Base-by-base conservation (phyloP, 2,113 vertebrate species). In the Theropithecus gelada region DNA sequence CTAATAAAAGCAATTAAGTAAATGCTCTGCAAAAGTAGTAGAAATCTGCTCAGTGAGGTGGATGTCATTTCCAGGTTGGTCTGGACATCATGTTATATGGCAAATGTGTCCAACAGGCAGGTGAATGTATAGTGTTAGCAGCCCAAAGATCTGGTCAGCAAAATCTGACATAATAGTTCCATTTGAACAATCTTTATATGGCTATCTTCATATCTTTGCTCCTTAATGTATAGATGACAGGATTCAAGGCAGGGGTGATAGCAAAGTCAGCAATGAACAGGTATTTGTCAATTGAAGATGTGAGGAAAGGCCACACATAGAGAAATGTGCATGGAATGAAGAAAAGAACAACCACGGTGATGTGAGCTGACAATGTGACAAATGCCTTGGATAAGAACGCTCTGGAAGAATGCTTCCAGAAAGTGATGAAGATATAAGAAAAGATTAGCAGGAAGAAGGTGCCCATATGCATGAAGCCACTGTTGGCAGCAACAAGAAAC, bases 161-260 rank as follows among this genome's bases (percentile, higher is more conserved):
- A 50, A 50, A 50, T 50, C 48, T 50, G 48, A 50, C 12, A 50
- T 50, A 50, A 14, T 50, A 50, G 48, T 14, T 50, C 48, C 48
- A 14, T 50, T 50, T 50, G 48, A 17, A 52, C 59, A 94, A 2
- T 27, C 61, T 92, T 87, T 86, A 70, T 16, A 97, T 84, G 16
- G 96, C 86, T 35, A 68, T 22, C n/a, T 97, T 97, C 48, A 96
- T 96, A 22, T 97, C 95, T 70, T 95, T 97, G n/a, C 96, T 98
- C 7, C 93, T 80, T 45, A 98, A 20, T 32, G 96, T 94, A 57
- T 97, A 97, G 25, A 97, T 97, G 45, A 91, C 16, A 48, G 96
- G 94, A 94, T 96, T 97, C 16, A 98, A 68, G 35, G 78, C 18
- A 68, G 94, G 94, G 96, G 0, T 83, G 97, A 92, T 50, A 59